Base-by-base conservation (phyloP, 2,797 vertebrate genomes). In the Kryptopterus vitreolus region DNA sequence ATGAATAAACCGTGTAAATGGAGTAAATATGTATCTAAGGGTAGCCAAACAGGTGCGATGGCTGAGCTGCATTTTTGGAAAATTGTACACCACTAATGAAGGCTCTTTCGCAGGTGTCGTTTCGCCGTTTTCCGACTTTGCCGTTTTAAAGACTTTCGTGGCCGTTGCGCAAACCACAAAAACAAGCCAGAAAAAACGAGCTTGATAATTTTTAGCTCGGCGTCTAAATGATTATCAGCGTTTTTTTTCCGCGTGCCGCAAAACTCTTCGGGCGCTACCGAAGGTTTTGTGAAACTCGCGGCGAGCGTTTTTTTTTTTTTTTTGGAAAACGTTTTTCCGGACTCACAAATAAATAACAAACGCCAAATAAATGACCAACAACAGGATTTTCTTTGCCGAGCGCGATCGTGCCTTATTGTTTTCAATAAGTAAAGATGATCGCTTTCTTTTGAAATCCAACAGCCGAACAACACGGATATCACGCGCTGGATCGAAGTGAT, bases 401-500 rank as follows among this genome's bases (percentile, higher is more conserved):
- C 29, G 55, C 59, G 62, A 66, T 77, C 50, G 38, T 66, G 62
- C 76, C 43, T 77, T 63, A 68, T 69, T 58, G 76, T 58, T 71
- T 53, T 13, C 31, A 18, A 71, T 71, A 43, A 57, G 20, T 55
- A 55, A 38, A 55, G 29, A 72, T 57, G 52, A 72, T 57, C 48
- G 33, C 24, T 33, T 29, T 53, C 38, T 43, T 43, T 43, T 43
- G 7, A 43, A 33, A 53, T 33, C 16, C 6, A 70, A 53, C 16
- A 20, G 26, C 16, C 3, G 13, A 52, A 31, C 26, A 20, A 52
- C 8, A 52, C 48, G 1, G 2, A 53, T 15, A 72, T 55, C 13
- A 55, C 10, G 52, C 1, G 8, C 15, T 72, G 15, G 2, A 55
- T 55, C 31, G 35, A 72, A 72, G 12, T 43, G 38, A 43, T 20